A percentile compares a stretch with the other conserved stretches of the same genome.
These are phyloP conservation scores for Porites lutea DNA, from an alignment of 64 coral and sea anemone species.

Conservation along the genomic window DNA sequence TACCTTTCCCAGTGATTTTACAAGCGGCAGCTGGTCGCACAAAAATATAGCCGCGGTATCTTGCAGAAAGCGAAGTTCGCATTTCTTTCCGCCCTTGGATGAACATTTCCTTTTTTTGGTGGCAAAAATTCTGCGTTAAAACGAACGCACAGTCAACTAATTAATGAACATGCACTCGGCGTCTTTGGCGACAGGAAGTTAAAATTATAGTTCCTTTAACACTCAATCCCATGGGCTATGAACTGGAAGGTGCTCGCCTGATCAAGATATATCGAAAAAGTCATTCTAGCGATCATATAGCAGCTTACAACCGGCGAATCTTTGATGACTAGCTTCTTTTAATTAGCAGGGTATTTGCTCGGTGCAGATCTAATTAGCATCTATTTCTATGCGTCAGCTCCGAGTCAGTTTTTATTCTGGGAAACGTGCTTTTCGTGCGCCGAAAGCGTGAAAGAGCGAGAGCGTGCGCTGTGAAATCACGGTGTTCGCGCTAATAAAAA, in stretches of 20 bases:
- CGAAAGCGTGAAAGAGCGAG: no score
- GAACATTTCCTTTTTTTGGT: background rate
- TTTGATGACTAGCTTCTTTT: background rate
- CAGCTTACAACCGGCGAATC: background rate
- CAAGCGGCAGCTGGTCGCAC: background rate
- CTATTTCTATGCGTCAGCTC: background rate
- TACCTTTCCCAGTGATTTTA: background rate
- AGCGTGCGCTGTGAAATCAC: background rate
- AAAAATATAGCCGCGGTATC: background rate
- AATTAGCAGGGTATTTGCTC: conserved; percentile 38
- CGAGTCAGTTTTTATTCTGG: background rate
- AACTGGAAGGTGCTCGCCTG: no score
- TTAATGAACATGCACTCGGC: background rate
- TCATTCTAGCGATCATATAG: background rate
- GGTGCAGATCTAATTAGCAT: conserved; percentile 41
- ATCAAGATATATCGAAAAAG: background rate
- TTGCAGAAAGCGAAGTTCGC: background rate
- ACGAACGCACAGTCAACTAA: background rate
- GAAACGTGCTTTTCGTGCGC: background rate
- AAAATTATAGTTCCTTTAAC: no score
- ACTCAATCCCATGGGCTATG: no score
- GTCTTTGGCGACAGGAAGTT: no score
- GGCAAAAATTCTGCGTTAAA: background rate
- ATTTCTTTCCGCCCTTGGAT: background rate
- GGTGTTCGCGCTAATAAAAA: background rate